Base-by-base conservation (phyloP, 2,797 vertebrate genomes). In the Acanthis flammea region DNA sequence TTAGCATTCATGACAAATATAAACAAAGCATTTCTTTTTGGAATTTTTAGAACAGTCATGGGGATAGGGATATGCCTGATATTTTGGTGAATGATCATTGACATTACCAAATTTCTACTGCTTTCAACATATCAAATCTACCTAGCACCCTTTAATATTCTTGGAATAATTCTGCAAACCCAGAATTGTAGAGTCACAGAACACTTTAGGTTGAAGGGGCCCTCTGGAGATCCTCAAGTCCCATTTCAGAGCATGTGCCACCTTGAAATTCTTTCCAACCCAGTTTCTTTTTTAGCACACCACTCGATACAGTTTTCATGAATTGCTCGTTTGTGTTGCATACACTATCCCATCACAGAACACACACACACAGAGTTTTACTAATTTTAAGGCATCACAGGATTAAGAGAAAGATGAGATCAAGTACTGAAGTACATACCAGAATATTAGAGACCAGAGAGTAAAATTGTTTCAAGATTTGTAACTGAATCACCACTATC, bases 61-160 rank as follows among this genome's bases (percentile, higher is more conserved):
- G 28, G 14, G 15, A 61, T 74, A 30, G 1, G 9, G 8, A 51
- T 8, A 45, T 0, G 0, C 3, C 4, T 12, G 4, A 2, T 37
- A 45, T 80, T 86, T 75, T 68, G 4, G 22, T 61, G 13, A 72
- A 35, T 48, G 11, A 19, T 51, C 37, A 2, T 11, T 30, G 6
- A 2, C 4, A 14, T 77, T 47, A 62, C 47, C 21, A 57, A 31
- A 55, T 73, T 45, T 73, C 33, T 10, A 9, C 7, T 33, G 1
- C 6, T 54, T 90, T 75, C 72, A 68, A 39, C 8, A 30, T 10
- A 19, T 55, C 1, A 1, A 41, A 14, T 53, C 44, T 67, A 18
- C 7, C 24, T n/a, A 31, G 3, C 13, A 55, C 18, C 16, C 4
- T 54, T 83, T 16, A 57, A 19, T 8, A 2, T n/a, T 74, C 24